phyloP scores from a whole-genome alignment of 2,888 invertebrate species.

The Eupithecia dodoneata region DNA sequence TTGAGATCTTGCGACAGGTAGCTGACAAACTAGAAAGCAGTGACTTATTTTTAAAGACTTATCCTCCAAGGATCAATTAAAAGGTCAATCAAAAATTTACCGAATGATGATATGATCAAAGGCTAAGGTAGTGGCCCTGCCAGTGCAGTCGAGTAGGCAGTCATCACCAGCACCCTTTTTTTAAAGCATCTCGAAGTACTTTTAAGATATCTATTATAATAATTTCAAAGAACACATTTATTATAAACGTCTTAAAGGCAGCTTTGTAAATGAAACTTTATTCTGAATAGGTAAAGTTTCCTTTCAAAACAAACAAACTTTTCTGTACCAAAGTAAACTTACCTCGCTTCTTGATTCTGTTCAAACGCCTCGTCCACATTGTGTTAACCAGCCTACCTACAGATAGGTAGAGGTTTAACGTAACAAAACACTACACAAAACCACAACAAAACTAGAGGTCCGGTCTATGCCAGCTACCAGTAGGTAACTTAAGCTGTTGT shows the following conservation, averaged over 20 bases:
- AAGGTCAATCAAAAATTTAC: not conserved
- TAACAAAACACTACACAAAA: constrained; percentile 28
- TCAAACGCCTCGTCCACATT: constrained; percentile 24
- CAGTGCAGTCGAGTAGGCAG: not conserved
- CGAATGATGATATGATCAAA: not conserved
- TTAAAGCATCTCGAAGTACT: not conserved
- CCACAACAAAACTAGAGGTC: constrained; percentile 28
- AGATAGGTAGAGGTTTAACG: not conserved
- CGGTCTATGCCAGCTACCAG: constrained; percentile 23
- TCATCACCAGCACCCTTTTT: not conserved
- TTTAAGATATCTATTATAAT: not conserved
- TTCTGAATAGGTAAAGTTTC: not conserved
- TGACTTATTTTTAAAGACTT: not conserved
- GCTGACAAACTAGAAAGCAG: not conserved
- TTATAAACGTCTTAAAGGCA: not conserved
- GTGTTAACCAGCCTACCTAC: not conserved
- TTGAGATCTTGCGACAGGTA: not conserved
- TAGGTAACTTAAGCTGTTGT: constrained; percentile 27
- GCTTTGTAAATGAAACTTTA: not conserved
- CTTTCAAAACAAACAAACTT: constrained; percentile 5
- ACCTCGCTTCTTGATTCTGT: constrained; percentile 28
- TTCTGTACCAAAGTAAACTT: not conserved
- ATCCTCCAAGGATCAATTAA: not conserved
- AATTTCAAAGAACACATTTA: not conserved
- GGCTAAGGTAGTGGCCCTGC: not conserved